A percentile compares a stretch with the other conserved stretches of the same genome.
These are phyloP conservation scores for Gastracanthus pulcherrimus DNA, from an alignment of 2,888 invertebrate species.

Conservation along the genomic window DNA sequence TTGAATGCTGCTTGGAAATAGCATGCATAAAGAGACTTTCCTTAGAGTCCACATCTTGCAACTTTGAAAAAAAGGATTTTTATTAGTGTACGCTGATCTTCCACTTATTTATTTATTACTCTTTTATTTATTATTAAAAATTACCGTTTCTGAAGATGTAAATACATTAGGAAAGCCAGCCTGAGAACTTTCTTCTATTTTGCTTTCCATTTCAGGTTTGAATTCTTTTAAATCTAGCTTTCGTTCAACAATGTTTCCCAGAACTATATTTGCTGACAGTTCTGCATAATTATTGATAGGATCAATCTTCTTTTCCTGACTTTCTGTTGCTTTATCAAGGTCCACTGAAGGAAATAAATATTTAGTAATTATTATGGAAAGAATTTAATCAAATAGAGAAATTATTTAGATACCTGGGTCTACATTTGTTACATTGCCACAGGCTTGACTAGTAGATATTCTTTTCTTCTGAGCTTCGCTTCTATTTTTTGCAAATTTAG, in stretches of 20 bases:
- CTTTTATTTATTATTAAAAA: too few species aligned
- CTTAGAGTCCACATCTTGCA: slow-evolving; percentile 25
- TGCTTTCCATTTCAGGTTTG: slow-evolving; percentile 13
- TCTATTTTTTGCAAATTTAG: slow-evolving; percentile 67
- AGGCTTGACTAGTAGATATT: slow-evolving; percentile 64
- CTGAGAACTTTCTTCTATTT: slow-evolving; percentile 29
- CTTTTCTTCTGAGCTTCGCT: slow-evolving; percentile 58
- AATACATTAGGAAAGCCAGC: slow-evolving; percentile 73
- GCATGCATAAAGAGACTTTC: slow-evolving; percentile 68
- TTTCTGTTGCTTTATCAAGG: slow-evolving; percentile 12
- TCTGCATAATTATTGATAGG: slow-evolving; percentile 44
- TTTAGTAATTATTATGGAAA: background rate
- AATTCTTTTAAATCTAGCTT: slow-evolving; percentile 60
- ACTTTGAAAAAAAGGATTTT: slow-evolving; percentile 9
- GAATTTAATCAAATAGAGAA: background rate
- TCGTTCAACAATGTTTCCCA: slow-evolving; percentile 74
- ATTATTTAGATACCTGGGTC: slow-evolving; percentile 18
- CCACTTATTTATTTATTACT: background rate
- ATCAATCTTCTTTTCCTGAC: slow-evolving; percentile 29
- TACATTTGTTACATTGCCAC: slow-evolving; percentile 42
- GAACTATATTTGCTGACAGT: slow-evolving; percentile 63
- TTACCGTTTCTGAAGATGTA: slow-evolving; percentile 44
- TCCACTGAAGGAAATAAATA: slow-evolving; percentile 20
- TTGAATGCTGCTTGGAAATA: slow-evolving; percentile 13
- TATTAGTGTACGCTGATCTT: background rate